Evolutionary conservation across 2,888 invertebrate genomes (phyloP), one percentile per base, ranked within the genome.

Genomic region (Xestia rhomboidea): DNA sequence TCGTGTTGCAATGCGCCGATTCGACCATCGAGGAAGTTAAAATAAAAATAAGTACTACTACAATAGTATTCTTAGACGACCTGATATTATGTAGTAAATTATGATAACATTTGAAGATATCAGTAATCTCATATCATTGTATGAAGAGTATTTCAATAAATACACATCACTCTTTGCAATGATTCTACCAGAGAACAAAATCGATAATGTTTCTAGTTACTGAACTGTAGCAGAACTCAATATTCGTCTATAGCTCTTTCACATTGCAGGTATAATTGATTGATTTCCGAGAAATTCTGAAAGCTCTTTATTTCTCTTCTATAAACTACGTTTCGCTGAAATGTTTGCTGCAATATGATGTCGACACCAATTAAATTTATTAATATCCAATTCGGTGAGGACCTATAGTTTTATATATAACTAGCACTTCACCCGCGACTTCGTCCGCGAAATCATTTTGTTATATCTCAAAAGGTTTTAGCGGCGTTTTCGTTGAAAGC

Each of bases 241-340:
- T 67, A 75, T 70, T 46, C 57, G 57, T 73, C n/a, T 49, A 54
- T 13, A 66, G 69, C 69, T 63, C 46, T 73, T 67, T 51, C 46
- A 71, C 7, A 51, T 27, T 69, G 75, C 72, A 75, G 41, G 30
- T 73, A n/a, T n/a, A 84, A 81, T 63, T 75, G 49, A 76, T 73
- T 44, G 49, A 67, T 74, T 75, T 62, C 41, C 34, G 15, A 72
- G 85, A 73, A 77, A 49, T 11, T 27, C 46, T 66, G n/a, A 73
- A 57, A 70, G 66, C 63, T 63, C 27, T 30, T 30, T 18, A 10
- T 13, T 27, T 34, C 15, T 27, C n/a, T 63, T 70, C 49, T 30
- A 18, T 6, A n/a, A 63, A 79, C 41, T 5, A 27, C 18, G 49
- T 24, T 66, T 66, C 66, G 5, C 11, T 24, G 51, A 11, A 49